Percentiles rank a stretch among this genome's conserved stretches.
Conservation (phyloP, 2,888 invertebrate genomes). For the Elgonia sp. region DNA sequence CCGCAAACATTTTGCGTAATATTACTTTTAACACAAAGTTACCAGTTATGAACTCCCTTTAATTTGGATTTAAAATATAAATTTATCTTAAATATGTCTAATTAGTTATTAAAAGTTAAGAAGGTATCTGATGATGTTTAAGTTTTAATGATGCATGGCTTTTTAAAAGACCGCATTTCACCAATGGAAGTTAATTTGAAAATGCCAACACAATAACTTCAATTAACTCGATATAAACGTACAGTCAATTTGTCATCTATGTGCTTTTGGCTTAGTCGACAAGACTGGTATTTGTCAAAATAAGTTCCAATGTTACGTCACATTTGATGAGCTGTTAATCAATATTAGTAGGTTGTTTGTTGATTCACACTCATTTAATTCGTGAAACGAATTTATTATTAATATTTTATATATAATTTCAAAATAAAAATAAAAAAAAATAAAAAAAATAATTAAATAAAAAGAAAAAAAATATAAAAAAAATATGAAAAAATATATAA, state of each 20-base stretch:
- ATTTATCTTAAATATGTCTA: background rate
- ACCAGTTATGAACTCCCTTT: background rate
- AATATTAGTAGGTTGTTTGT: constrained; percentile 25
- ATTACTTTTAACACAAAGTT: background rate
- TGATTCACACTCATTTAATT: constrained; percentile 21
- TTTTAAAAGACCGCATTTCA: background rate
- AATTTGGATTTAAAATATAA: background rate
- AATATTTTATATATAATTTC: background rate
- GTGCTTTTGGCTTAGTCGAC: constrained; percentile 27
- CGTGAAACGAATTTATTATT: background rate
- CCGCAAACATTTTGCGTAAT: background rate
- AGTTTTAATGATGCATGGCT: no score
- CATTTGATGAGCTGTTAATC: constrained; percentile 26
- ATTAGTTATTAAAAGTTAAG: no score
- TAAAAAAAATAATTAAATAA: no score
- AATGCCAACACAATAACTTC: constrained; percentile 1
- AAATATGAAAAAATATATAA: no score
- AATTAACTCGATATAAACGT: constrained; percentile 8
- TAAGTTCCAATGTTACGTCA: constrained; percentile 28
- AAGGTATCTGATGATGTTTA: no score
- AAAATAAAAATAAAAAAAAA: no score
- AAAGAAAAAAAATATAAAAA: no score
- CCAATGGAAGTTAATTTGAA: background rate
- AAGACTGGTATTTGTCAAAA: constrained; percentile 19
- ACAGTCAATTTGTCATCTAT: constrained; percentile 19